These are phyloP conservation scores for Sphaerophoria rueppellii DNA, from an alignment of 2,888 invertebrate species.

Conservation along the genomic window DNA sequence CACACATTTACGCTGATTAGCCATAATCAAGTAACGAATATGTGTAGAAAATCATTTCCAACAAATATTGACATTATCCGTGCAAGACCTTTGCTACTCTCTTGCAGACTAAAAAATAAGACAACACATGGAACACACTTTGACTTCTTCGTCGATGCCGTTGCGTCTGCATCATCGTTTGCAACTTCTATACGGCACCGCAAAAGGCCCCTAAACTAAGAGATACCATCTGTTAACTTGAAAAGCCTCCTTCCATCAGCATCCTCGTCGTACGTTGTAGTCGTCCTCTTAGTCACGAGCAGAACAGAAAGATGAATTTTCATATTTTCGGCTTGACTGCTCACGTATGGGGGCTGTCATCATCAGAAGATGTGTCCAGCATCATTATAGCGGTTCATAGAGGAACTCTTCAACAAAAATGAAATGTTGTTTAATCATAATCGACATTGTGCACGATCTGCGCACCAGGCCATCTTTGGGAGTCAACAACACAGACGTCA, in stretches of 20 bases:
- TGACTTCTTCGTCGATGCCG: conserved; percentile 9
- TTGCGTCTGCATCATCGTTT: conserved; percentile 8
- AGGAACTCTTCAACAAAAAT: conserved; percentile 39
- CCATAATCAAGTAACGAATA: conserved; percentile 58
- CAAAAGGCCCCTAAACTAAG: conserved; percentile 44
- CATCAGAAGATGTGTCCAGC: conserved; percentile 30
- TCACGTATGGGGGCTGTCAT: conserved; percentile 54
- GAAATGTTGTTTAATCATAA: conserved; percentile 73
- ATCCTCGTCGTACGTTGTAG: not conserved
- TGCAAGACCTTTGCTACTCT: conserved; percentile 70
- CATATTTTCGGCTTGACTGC: conserved; percentile 59
- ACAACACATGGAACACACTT: conserved; percentile 37
- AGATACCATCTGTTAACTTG: conserved; percentile 66
- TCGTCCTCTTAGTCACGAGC: not conserved
- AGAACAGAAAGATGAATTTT: conserved; percentile 42
- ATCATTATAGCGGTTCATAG: conserved; percentile 55
- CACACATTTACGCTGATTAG: conserved; percentile 63
- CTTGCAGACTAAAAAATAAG: not conserved
- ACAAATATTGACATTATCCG: conserved; percentile 74
- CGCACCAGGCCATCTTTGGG: conserved; percentile 20
- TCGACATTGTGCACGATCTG: conserved; percentile 71
- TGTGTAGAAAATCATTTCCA: conserved; percentile 67
- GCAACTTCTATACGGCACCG: conserved; percentile 56
- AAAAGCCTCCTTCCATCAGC: conserved; percentile 37
- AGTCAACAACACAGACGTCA: not conserved